These are phyloP conservation scores for Gavialis gangeticus DNA, from an alignment of 2,113 vertebrate species.

Conservation along the genomic window DNA sequence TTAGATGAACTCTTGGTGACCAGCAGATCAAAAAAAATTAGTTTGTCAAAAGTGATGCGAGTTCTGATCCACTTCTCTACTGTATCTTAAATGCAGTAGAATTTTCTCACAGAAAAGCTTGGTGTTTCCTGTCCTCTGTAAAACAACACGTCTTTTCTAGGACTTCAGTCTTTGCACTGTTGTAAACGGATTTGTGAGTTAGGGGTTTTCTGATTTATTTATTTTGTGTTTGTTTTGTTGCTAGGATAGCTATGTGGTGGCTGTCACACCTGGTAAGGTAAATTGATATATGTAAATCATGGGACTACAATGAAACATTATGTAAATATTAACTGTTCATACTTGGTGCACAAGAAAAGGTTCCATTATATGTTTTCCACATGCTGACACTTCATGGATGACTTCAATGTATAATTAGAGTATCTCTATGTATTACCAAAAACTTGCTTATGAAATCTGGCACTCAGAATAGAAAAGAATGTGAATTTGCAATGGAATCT, in stretches of 20 bases:
- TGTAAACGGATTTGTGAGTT: neutral
- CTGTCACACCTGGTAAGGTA: neutral
- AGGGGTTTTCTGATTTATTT: neutral
- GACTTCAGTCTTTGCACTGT: neutral
- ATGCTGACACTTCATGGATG: neutral
- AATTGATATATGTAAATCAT: neutral
- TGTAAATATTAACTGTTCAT: neutral
- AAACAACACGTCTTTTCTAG: slow-evolving; percentile 33
- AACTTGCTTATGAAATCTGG: neutral
- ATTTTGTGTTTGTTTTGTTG: neutral
- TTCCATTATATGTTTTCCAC: neutral
- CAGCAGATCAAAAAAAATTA: neutral
- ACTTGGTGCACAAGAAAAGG: too few species aligned
- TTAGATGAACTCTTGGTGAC: neutral
- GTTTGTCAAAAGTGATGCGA: neutral
- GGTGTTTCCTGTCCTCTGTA: slow-evolving; percentile 16
- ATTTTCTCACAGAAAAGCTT: slow-evolving; percentile 9
- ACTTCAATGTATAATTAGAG: neutral
- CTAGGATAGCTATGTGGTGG: neutral
- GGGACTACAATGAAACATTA: neutral
- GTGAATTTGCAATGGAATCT: neutral
- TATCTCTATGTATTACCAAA: neutral
- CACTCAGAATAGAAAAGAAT: neutral
- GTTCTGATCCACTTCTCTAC: neutral
- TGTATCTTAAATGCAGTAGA: neutral